Evolutionary conservation across 2,113 vertebrate genomes (phyloP), one percentile per base, ranked within the genome.

Genomic region (Petrocephalus zakoni): DNA sequence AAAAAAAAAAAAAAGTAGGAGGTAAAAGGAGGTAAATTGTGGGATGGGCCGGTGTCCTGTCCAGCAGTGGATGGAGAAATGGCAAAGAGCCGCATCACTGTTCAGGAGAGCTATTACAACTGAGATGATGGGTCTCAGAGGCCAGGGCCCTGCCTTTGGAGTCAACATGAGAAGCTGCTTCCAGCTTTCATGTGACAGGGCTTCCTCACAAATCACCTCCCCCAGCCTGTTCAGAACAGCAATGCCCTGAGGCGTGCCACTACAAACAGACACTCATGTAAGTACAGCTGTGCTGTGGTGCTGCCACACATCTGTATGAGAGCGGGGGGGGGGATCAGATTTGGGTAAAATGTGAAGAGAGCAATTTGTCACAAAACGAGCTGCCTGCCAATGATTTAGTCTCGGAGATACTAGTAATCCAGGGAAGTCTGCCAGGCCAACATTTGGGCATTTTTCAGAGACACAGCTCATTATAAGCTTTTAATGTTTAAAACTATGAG

Each of bases 101-200:
- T 72, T 89, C 83, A 8, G 56, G 82, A 86, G 82, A 52, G 88
- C 51, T 86, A 85, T 89, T 68, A 52, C 82, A 9, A 47, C n/a
- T 86, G 83, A 89, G 56, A 56, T 49, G 9, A 4, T 10, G 2
- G 25, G 83, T 72, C 82, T 75, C 81, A 25, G 61, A 89, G 83
- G 88, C 83, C 61, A 42, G 25, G 22, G 81, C 55, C n/a, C 53
- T 86, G 84, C 84, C 84, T 86, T 46, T 89, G 64, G 84, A 86
- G 64, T 61, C 56, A 42, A 42, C 88, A 89, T 81, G 25, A 89
- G 85, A 87, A 56, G 17, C 34, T 13, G 37, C 51, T 72, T n/a
- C 64, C 19, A 17, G 47, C 85, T 81, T 87, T 87, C 64, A 87
- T 58, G 85, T 87, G 85, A 81, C 88, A 89, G 88, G 25, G 58